A percentile compares a stretch with the other conserved stretches of the same genome.
Conservation (phyloP, 2,888 invertebrate species). For the Pandemis corylana region DNA sequence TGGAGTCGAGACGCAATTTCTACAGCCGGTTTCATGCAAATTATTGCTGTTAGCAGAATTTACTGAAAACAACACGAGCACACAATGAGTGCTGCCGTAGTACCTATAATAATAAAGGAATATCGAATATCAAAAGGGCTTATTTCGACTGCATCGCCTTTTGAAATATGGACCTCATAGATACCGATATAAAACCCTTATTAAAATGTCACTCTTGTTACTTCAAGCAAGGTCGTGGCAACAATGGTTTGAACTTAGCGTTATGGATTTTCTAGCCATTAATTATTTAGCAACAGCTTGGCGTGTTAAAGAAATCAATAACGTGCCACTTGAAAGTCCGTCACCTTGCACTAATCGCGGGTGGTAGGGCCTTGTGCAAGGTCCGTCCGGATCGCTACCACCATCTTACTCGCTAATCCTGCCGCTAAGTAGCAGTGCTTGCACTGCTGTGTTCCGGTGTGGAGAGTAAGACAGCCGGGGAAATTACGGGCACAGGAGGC, state of each 20-base stretch:
- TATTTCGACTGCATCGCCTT: neutral
- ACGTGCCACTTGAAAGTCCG: constrained; percentile 12
- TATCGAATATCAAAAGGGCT: neutral
- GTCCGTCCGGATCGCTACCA: too few relatives aligned
- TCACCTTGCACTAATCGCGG: constrained; percentile 10
- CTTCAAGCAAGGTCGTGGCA: constrained; percentile 28
- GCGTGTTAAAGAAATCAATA: constrained; percentile 30
- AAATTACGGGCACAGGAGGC: too few relatives aligned
- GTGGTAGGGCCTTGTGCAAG: too few relatives aligned
- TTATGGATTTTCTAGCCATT: constrained; percentile 37
- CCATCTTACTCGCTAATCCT: too few relatives aligned
- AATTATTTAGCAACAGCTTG: constrained; percentile 28
- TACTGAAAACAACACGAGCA: neutral
- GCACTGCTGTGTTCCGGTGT: too few relatives aligned
- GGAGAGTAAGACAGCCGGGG: too few relatives aligned
- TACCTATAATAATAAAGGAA: neutral
- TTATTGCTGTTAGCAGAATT: neutral
- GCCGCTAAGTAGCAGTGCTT: too few relatives aligned
- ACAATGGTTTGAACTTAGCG: constrained; percentile 21
- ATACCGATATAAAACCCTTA: neutral
- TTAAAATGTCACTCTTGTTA: neutral
- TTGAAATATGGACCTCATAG: neutral
- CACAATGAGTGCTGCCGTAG: neutral
- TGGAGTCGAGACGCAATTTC: neutral
- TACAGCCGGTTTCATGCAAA: neutral